Evolutionary conservation across 2,113 vertebrate species (phyloP), one percentile per base, ranked within the genome.

Genomic region (Vombatus ursinus): DNA sequence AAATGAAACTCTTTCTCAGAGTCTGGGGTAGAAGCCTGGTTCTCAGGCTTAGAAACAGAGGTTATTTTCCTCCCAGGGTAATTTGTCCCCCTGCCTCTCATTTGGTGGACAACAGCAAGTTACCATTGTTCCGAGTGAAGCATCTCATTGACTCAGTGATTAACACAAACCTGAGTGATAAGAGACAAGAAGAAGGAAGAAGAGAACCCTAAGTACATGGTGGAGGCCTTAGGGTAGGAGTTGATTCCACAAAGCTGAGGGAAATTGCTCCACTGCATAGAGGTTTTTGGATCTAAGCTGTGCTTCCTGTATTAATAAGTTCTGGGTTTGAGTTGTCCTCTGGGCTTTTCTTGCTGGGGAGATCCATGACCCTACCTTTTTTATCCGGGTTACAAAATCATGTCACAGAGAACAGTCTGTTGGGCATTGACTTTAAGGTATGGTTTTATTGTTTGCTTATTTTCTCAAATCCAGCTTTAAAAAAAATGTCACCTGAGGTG

Each of bases 401-500:
- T 68, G 5, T 52, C 44, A 14, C 90, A 92, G 91, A 96, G 95
- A 97, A 92, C 91, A 97, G 16, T 16, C 93, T 92, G 49, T 89
- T 8, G 93, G 91, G 90, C 84, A 97, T 93, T 97, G 94, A 93
- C 0, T 6, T 94, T 47, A 95, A 94, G 93, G 61, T 96, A 97
- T 90, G 31, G n/a, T 96, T 97, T 98, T 97, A 96, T 93, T 98
- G 94, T 94, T 97, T 95, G 84, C 94, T 97, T 91, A 91, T 96
- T 97, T 97, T 95, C 92, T 98, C 94, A 97, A 96, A 93, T 93
- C 96, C 91, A 90, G 98, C 95, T 94, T 97, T 47, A 49, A 97
- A 91, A 95, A 97, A 97, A 97, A 96, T n/a, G 96, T 97, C 96
- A 97, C 97, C 97, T 96, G 98, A 96, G 96, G 97, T 95, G 97